phyloP scores from a whole-genome alignment of 2,113 vertebrate genomes.

The Egretta garzetta region DNA sequence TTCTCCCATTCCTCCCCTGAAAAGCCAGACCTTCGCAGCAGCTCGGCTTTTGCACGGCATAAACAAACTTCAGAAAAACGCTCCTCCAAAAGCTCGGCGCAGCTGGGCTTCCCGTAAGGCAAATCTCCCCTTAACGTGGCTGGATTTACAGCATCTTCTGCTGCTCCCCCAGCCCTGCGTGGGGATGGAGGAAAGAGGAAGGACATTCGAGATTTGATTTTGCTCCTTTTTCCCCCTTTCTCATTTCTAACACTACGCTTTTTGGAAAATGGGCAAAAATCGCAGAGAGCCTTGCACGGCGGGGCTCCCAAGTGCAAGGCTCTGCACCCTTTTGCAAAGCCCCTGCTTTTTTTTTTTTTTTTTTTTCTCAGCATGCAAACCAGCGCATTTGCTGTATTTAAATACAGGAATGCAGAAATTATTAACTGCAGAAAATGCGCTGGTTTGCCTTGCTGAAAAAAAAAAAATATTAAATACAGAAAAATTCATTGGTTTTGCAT shows the following conservation, averaged over 20 bases:
- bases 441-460: background rate
- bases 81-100: background rate
- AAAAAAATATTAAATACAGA: background rate
- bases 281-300: accelerated
- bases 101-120: background rate
- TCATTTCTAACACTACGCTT: accelerated
- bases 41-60: background rate
- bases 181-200: background rate
- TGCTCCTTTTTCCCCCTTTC: background rate
- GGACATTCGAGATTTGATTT: background rate
- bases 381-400: background rate
- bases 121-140: background rate
- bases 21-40: background rate
- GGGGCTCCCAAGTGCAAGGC: background rate
- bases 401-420: background rate
- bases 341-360: accelerated
- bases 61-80: background rate
- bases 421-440: background rate
- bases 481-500: background rate
- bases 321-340: background rate
- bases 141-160: background rate
- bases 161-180: accelerated
- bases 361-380: background rate
- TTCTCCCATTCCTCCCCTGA: background rate
- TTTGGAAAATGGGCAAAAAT: background rate